Base-by-base conservation (phyloP, 1,140 invertebrate genomes). In the Drosophila arizonae region DNA sequence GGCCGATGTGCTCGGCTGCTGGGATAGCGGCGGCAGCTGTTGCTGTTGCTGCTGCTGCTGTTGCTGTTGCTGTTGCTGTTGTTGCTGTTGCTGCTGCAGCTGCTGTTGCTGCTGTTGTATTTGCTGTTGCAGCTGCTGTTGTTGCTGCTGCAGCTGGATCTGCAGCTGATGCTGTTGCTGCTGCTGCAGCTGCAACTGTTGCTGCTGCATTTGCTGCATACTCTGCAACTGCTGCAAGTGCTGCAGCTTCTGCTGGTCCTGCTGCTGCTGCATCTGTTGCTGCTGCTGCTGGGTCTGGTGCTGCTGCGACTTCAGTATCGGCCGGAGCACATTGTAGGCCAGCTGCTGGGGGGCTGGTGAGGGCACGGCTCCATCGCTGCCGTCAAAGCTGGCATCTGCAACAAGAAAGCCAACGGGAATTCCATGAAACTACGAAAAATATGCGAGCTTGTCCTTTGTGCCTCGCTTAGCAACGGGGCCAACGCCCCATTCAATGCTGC, bases 331-430 rank as follows among this genome's bases (percentile, higher is more conserved):
- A 30, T 80, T 89, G 39, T 77, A 89, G 26, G 90, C 79, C 67
- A 54, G 46, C 63, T 87, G 84, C n/a, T 77, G 77, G 0, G 82
- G 84, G 5, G 84, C 79, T 5, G 84, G 79, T 21, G 84, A 79
- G 2, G 84, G 82, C 8, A 87, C 79, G 10, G 79, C 28, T 0
- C 61, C 77, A 50, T 91, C 90, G 52, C 79, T 87, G 63, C 90
- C 90, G 17, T 91, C 90, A 66, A 90, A 91, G 41, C 81, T 90
- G 11, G 65, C 55, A 61, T 91, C 90, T 91, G 71, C 15, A 64
- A 10, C 6, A 17, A 17, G 21, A 39, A 39, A 8, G 6, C 33
- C 33, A 36, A 9, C 8, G 33, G 8, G 0, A 39, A 39, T 39
- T 13, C 11, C 36, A 39, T 13, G 10, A 11, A 39, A 13, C 36